phyloP scores from a whole-genome alignment of 2,797 vertebrate genomes.

The Cossypha heuglini region DNA sequence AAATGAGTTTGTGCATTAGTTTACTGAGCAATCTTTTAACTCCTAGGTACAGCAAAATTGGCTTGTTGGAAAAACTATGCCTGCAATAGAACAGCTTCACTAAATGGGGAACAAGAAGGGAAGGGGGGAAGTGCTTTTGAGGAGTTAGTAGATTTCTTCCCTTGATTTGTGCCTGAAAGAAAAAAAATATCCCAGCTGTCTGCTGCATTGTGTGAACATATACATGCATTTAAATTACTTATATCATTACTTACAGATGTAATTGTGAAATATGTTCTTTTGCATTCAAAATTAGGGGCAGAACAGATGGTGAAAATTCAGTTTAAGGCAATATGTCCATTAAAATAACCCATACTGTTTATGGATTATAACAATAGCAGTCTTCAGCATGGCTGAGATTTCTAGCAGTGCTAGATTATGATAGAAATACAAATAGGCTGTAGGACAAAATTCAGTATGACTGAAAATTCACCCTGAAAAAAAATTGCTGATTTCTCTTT shows the following conservation, averaged over 20 bases:
- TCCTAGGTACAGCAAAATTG: slow-evolving; percentile 47
- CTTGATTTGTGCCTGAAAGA: slow-evolving; percentile 71
- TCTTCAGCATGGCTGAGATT: slow-evolving; percentile 44
- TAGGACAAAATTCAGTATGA: background rate
- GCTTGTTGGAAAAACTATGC: slow-evolving; percentile 30
- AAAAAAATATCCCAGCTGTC: slow-evolving; percentile 72
- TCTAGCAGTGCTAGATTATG: background rate
- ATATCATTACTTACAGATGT: slow-evolving; percentile 84
- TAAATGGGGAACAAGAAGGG: background rate
- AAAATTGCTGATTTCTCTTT: background rate
- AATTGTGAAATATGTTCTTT: slow-evolving; percentile 82
- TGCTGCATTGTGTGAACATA: slow-evolving; percentile 75
- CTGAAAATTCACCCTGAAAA: background rate
- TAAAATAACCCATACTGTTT: slow-evolving; percentile 75
- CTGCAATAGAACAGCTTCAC: slow-evolving; percentile 26
- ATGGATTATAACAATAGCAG: slow-evolving; percentile 66
- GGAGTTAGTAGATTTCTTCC: slow-evolving; percentile 45
- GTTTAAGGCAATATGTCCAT: slow-evolving; percentile 80
- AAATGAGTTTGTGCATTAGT: slow-evolving; percentile 62
- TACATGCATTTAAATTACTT: slow-evolving; percentile 83
- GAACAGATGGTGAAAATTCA: slow-evolving; percentile 80
- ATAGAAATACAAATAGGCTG: background rate
- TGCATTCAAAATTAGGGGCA: slow-evolving; percentile 76
- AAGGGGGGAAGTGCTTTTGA: slow-evolving; percentile 14
- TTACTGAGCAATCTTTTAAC: slow-evolving; percentile 68